Conservation (phyloP, 2,113 vertebrate species). For the Nipponia nippon region DNA sequence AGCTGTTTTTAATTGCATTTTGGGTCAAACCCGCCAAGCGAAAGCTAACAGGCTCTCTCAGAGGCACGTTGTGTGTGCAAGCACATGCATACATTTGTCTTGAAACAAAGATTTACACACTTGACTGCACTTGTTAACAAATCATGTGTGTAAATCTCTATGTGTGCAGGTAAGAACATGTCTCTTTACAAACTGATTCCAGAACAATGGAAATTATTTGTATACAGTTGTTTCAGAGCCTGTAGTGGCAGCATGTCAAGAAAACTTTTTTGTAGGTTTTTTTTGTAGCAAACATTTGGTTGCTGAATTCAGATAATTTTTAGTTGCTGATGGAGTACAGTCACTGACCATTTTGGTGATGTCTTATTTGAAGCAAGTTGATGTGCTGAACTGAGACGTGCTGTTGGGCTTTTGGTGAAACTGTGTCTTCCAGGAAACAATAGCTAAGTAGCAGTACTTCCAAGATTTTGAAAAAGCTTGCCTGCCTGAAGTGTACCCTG, state of each 20-base stretch:
- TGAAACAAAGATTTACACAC: background rate
- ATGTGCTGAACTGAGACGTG: background rate
- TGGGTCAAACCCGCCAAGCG: background rate
- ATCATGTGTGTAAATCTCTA: background rate
- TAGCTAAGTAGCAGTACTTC: background rate
- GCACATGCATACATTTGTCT: background rate
- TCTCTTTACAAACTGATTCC: background rate
- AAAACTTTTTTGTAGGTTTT: background rate
- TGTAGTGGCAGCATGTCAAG: background rate
- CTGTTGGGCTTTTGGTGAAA: background rate
- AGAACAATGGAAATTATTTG: background rate
- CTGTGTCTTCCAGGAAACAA: background rate
- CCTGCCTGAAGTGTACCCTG: background rate
- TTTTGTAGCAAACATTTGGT: background rate
- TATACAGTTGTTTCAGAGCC: background rate
- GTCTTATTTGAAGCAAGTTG: background rate
- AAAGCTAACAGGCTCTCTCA: background rate
- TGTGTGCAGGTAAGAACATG: fast-evolving
- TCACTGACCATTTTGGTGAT: background rate
- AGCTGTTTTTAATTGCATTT: background rate
- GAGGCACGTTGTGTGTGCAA: background rate
- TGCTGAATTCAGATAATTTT: background rate
- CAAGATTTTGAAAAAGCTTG: background rate
- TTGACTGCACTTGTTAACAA: background rate
- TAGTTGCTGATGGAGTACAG: background rate